A percentile compares a stretch with the other conserved stretches of the same genome.
Evolutionary conservation across 1,140 invertebrate species (phyloP).

Genomic region (Calephelis nemesis): DNA sequence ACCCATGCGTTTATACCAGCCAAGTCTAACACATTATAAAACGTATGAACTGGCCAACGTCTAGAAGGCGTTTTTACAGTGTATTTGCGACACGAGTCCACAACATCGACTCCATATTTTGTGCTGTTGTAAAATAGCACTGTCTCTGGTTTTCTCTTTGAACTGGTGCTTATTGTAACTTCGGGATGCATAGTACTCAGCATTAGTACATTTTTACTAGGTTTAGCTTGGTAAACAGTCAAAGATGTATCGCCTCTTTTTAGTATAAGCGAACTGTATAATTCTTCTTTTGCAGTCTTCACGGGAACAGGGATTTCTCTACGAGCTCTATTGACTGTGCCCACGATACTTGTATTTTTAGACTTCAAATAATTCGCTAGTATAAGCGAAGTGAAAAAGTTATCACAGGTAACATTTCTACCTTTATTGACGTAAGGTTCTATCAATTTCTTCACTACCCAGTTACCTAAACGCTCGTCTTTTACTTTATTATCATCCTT

Average conservation of each 20-base stretch:
- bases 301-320: slow-evolving; percentile 34
- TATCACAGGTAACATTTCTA: slow-evolving; percentile 45
- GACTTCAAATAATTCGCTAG: slow-evolving; percentile 39
- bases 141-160: slow-evolving; percentile 13
- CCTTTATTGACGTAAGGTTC: slow-evolving; percentile 36
- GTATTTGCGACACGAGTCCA: too few relatives aligned
- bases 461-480: slow-evolving; percentile 14
- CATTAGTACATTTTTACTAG: slow-evolving; percentile 19
- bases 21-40: too few relatives aligned
- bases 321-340: slow-evolving; percentile 37
- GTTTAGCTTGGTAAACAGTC: slow-evolving; percentile 24
- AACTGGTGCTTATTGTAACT: slow-evolving; percentile 8
- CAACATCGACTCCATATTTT: slow-evolving; percentile 17
- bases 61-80: too few relatives aligned
- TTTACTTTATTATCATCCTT: slow-evolving; percentile 38
- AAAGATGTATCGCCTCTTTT: slow-evolving; percentile 15
- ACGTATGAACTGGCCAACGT: too few relatives aligned
- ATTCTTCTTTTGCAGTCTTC: slow-evolving; percentile 20
- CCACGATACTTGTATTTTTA: slow-evolving; percentile 42
- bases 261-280: slow-evolving; percentile 7
- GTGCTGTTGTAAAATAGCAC: slow-evolving; percentile 19
- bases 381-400: slow-evolving; percentile 43
- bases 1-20: too few relatives aligned
- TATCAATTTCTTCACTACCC: slow-evolving; percentile 29
- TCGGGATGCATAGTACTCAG: slow-evolving; percentile 23